Conservation (phyloP, 1,140 invertebrate genomes). For the Cotesia glomerata region DNA sequence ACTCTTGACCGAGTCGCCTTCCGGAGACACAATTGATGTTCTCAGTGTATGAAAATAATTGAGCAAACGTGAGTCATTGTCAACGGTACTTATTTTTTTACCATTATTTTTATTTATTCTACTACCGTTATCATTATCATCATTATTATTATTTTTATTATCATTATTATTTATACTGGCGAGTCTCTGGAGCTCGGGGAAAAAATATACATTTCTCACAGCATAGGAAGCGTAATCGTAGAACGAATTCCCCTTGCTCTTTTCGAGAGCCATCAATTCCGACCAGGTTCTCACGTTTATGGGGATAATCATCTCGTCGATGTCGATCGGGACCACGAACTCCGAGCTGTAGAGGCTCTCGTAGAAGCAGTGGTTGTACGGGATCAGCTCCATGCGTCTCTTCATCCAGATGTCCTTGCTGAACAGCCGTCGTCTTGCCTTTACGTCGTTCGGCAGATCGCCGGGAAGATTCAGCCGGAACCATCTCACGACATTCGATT, state of each 20-base stretch:
- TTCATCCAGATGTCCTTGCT: slow-evolving; percentile 71
- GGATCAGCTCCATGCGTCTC: slow-evolving; percentile 72
- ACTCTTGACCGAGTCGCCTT: slow-evolving; percentile 74
- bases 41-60: slow-evolving; percentile 64
- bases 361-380: slow-evolving; percentile 80
- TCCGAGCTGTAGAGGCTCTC: slow-evolving; percentile 69
- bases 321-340: slow-evolving; percentile 73
- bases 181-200: slow-evolving; percentile 53
- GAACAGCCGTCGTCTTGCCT: slow-evolving; percentile 49
- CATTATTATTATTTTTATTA: neutral
- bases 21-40: slow-evolving; percentile 66
- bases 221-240: slow-evolving; percentile 68
- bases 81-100: neutral
- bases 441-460: slow-evolving; percentile 55
- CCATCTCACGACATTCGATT: slow-evolving; percentile 62
- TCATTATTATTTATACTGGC: neutral
- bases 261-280: slow-evolving; percentile 57
- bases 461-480: slow-evolving; percentile 66
- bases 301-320: slow-evolving; percentile 76
- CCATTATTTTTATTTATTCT: neutral
- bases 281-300: slow-evolving; percentile 65
- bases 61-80: slow-evolving; percentile 29
- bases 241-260: slow-evolving; percentile 48
- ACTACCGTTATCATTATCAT: neutral
- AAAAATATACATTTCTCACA: slow-evolving; percentile 73